Percentiles rank a stretch among this genome's conserved stretches.
phyloP scores from a whole-genome alignment of 2,888 invertebrate genomes.

The Stegophylla sp. region DNA sequence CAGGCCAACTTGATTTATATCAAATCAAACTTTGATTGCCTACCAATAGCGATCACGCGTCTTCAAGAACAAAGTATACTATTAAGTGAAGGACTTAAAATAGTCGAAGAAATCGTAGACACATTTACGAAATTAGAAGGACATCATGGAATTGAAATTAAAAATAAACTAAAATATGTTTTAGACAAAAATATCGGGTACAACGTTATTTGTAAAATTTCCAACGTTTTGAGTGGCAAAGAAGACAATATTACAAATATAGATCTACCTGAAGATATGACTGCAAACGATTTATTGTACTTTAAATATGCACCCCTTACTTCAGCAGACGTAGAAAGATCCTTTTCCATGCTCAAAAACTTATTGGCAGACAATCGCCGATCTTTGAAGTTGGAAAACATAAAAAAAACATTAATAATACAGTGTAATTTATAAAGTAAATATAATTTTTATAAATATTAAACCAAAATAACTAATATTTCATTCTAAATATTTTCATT shows the following conservation, averaged over 20 bases:
- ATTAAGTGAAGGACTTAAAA: conserved; percentile 17
- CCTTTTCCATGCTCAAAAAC: not conserved
- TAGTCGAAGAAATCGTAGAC: conserved; percentile 1
- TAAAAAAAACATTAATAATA: conserved; percentile 14
- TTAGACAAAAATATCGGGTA: not conserved
- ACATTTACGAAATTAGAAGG: conserved; percentile 6
- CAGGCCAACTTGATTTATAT: conserved; percentile 21
- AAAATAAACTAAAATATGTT: conserved; percentile 20
- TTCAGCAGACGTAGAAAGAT: not conserved
- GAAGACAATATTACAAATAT: not conserved
- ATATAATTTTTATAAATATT: not conserved
- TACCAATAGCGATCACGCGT: not conserved
- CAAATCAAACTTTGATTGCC: conserved; percentile 31
- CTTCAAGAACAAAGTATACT: conserved; percentile 2
- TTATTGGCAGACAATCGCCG: not conserved
- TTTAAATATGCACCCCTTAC: conserved; percentile 4
- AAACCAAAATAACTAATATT: not conserved
- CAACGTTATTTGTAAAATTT: conserved; percentile 16
- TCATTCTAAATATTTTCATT: no score
- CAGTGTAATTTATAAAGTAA: not conserved
- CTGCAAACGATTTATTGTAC: not conserved
- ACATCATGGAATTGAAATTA: not conserved
- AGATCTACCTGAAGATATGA: conserved; percentile 2
- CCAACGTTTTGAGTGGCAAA: not conserved
- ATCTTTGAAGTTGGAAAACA: not conserved